These are phyloP conservation scores for Conops quadrifasciatus DNA, from an alignment of 2,888 invertebrate genomes.

Conservation along the genomic window DNA sequence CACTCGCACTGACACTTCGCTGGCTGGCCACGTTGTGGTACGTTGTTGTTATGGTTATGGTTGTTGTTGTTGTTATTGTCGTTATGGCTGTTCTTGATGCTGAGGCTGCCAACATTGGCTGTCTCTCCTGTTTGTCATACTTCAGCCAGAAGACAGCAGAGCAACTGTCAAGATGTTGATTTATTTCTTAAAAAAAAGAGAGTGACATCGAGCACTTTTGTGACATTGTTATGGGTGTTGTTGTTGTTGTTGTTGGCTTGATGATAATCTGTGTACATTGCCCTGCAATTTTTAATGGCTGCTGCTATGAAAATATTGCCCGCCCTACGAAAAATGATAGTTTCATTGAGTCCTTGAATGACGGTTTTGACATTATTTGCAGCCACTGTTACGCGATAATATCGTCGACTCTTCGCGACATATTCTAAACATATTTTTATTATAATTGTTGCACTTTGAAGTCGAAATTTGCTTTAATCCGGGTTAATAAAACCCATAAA, in stretches of 20 bases:
- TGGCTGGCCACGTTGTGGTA: not conserved
- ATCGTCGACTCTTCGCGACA: no score
- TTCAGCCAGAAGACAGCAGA: conserved; percentile 30
- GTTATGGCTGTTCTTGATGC: not conserved
- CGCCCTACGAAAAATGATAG: not conserved
- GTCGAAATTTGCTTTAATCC: no score
- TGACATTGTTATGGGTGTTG: not conserved
- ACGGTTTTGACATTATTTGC: not conserved
- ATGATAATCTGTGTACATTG: not conserved
- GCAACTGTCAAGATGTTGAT: conserved; percentile 36
- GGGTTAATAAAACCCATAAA: no score
- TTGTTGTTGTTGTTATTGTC: conserved; percentile 4
- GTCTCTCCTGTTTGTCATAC: conserved; percentile 20
- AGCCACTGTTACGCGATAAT: no score
- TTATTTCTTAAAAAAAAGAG: conserved; percentile 26
- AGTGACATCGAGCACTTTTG: not conserved
- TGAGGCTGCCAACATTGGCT: no score
- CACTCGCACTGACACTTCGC: conserved; percentile 29
- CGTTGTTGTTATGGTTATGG: not conserved
- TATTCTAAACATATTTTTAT: no score
- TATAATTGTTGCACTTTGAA: no score
- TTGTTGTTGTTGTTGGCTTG: not conserved
- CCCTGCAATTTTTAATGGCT: not conserved
- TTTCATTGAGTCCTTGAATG: not conserved
- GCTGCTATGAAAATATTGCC: not conserved